Evolutionary conservation across 35 echinoderm and acorn worm species (phyloP), one percentile per base, ranked within the genome.

Genomic region (Holothuria glaberrima): DNA sequence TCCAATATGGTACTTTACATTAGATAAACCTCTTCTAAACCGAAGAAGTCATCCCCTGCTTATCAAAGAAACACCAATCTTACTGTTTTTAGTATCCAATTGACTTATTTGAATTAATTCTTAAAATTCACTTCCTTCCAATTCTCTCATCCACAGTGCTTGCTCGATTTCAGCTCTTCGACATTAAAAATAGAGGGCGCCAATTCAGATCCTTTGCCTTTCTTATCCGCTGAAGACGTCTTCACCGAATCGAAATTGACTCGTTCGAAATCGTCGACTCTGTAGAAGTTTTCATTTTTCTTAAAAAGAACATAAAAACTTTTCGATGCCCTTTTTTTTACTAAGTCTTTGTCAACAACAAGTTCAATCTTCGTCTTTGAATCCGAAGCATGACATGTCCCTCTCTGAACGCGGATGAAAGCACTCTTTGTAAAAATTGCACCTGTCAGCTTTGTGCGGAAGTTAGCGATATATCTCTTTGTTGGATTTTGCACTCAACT

Each of bases 141-240:
- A 18, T 74, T 56, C 19, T 66, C 6, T 44, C 38, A 14, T 70
- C 65, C 26, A 17, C 85, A 87, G 85, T 87, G 60, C 65, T 27
- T 71, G 31, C 63, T 87, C n/a, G 85, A 87, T 62, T 70, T 87
- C 62, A 71, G 66, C 30, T 21, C 60, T 26, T 48, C 60, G 9
- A 69, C 44, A 59, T 69, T 87, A 27, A 32, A 87, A 26, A 87
- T 70, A 20, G 85, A 71, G 60, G 85, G 85, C 85, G 85, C 60
- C 35, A 28, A 38, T n/a, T 27, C 61, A 68, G 85, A 87, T 68
- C 65, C 85, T 6, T 22, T 87, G 29, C 60, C 60, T 69, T 87
- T 87, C 65, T 28, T 87, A 70, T 46, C 31, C 20, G 85, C 33
- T 26, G 66, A 71, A 20, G 85, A 87, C 17, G 66, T 87, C 25